A percentile compares a stretch with the other conserved stretches of the same genome.
phyloP scores from a whole-genome alignment of 2,888 invertebrate genomes.

The Lottia scabra region DNA sequence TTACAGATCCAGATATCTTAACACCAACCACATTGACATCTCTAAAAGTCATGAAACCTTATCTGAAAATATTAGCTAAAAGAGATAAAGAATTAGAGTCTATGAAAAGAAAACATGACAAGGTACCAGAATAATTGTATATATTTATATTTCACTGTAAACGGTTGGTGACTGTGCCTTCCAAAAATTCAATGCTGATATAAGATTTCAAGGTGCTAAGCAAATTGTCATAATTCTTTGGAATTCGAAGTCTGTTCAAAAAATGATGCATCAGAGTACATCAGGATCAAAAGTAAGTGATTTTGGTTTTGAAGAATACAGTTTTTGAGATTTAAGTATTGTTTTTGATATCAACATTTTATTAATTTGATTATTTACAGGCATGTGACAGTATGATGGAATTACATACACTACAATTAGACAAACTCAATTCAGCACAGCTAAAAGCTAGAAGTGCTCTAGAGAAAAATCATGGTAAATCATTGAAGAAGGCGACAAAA shows the following conservation, averaged over 20 bases:
- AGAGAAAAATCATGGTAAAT: conserved; percentile 66
- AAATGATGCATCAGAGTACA: too few species aligned
- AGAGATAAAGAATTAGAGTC: conserved; percentile 89
- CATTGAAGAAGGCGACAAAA: conserved; percentile 64
- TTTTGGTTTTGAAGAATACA: too few species aligned
- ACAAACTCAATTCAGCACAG: conserved; percentile 67
- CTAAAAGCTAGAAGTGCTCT: conserved; percentile 69
- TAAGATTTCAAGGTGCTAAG: too few species aligned
- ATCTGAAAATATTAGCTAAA: conserved; percentile 85
- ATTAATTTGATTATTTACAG: conserved; percentile 32
- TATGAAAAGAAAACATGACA: conserved; percentile 73
- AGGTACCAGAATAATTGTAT: conserved; percentile 62
- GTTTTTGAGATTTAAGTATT: too few species aligned
- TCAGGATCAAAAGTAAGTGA: too few species aligned
- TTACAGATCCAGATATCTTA: conserved; percentile 57
- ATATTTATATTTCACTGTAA: too few species aligned
- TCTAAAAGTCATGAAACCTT: conserved; percentile 83
- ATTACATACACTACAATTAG: conserved; percentile 67
- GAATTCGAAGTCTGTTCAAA: too few species aligned
- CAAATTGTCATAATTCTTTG: too few species aligned
- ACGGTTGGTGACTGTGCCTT: too few species aligned
- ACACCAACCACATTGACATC: conserved; percentile 81
- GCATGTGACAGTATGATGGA: conserved; percentile 54
- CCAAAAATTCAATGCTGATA: too few species aligned
- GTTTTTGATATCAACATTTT: too few species aligned